Evolutionary conservation across 2,113 vertebrate species (phyloP).

Genomic region (Semicossyphus pulcher): DNA sequence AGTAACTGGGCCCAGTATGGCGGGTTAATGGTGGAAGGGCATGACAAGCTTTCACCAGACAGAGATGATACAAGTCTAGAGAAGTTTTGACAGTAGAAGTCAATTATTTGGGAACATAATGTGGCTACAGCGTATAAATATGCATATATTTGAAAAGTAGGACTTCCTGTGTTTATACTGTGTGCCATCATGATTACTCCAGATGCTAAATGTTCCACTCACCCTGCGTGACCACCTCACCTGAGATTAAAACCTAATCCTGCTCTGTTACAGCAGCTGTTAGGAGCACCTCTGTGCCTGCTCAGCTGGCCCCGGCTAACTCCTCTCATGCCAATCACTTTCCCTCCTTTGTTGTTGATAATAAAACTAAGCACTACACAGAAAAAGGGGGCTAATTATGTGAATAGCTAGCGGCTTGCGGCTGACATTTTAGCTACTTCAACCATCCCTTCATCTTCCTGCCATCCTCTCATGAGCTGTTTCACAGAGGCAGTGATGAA

Average conservation of each 20-base stretch:
- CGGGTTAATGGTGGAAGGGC: no score
- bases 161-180: neutral
- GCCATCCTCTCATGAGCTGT: constrained; percentile 13
- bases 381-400: constrained; percentile 51
- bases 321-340: constrained; percentile 60
- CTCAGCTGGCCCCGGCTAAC: constrained; percentile 22
- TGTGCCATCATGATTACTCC: neutral
- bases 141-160: neutral
- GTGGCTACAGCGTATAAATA: neutral
- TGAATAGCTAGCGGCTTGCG: constrained; percentile 39
- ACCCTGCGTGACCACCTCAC: neutral
- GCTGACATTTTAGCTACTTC: constrained; percentile 54
- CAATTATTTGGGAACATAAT: neutral
- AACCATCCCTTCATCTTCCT: neutral
- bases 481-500: constrained; percentile 46
- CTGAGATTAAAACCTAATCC: constrained; percentile 39
- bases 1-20: no score
- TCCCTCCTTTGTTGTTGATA: constrained; percentile 35
- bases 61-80: neutral
- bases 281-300: constrained; percentile 29
- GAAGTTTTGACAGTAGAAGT: neutral
- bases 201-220: constrained; percentile 25
- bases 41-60: no score
- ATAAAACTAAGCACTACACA: constrained; percentile 34
- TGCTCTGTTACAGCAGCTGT: constrained; percentile 51